phyloP scores from a whole-genome alignment of 2,888 invertebrate genomes.

The Ophion ellenae region DNA sequence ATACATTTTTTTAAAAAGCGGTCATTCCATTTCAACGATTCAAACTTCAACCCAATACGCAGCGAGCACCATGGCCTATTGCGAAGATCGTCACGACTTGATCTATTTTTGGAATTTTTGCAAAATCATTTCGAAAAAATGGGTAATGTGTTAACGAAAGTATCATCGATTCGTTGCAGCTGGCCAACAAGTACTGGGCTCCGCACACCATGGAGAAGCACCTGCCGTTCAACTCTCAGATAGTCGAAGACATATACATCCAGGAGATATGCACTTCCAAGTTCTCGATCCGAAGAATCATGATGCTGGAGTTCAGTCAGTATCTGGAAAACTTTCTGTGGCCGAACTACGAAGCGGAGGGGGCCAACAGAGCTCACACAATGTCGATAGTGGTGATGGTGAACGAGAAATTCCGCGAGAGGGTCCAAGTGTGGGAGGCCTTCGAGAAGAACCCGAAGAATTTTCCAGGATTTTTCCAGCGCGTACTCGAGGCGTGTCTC shows the following conservation, averaged over 20 bases:
- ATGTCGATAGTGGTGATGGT: constrained; percentile 99
- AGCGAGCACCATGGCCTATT: no score
- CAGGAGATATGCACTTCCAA: constrained; percentile 94
- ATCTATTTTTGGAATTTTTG: no score
- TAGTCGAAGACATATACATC: constrained; percentile 95
- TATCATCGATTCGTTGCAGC: constrained; percentile 85
- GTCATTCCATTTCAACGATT: no score
- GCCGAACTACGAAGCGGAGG: constrained; percentile 94
- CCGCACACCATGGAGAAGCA: constrained; percentile 91
- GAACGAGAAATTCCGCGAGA: constrained; percentile 98
- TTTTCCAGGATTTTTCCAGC: constrained; percentile 93
- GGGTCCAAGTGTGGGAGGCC: constrained; percentile 98
- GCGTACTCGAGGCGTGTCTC: constrained; percentile 91
- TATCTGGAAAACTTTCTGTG: constrained; percentile 98
- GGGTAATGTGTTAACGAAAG: no score
- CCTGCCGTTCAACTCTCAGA: constrained; percentile 89
- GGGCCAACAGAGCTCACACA: constrained; percentile 93
- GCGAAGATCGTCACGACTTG: no score
- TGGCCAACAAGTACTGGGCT: constrained; percentile 97
- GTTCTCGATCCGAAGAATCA: constrained; percentile 94
- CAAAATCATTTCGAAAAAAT: no score
- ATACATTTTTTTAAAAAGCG: no score
- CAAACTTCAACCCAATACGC: no score
- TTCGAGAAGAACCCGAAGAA: constrained; percentile 91
- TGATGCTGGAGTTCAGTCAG: constrained; percentile 98